Evolutionary conservation across 2,888 invertebrate genomes (phyloP).

Genomic region (Drosophila incognita): DNA sequence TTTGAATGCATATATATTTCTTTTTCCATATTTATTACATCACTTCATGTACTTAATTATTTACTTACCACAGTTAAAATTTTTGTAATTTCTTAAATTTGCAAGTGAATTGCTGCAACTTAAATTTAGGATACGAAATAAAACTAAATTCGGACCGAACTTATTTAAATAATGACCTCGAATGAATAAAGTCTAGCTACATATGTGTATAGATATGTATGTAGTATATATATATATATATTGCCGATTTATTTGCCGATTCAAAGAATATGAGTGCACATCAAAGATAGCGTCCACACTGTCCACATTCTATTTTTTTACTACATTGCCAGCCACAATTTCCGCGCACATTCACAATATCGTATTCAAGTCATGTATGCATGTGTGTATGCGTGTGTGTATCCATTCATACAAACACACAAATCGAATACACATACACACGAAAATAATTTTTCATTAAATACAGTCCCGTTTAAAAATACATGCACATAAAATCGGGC

Average conservation of each 20-base stretch:
- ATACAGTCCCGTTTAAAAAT: constrained; percentile 32
- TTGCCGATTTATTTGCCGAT: constrained; percentile 21
- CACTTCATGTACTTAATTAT: background rate
- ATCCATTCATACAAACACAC: background rate
- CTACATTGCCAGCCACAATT: constrained; percentile 29
- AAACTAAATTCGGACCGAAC: constrained; percentile 44
- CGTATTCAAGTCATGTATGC: constrained; percentile 18
- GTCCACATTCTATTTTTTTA: constrained; percentile 60
- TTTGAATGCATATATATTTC: background rate
- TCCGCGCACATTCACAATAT: constrained; percentile 31
- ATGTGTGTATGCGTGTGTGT: background rate
- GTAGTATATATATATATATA: constrained; percentile 11
- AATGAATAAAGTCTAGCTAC: constrained; percentile 38
- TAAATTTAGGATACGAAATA: constrained; percentile 51
- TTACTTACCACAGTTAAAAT: constrained; percentile 29
- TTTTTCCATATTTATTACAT: background rate
- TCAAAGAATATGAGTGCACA: constrained; percentile 67
- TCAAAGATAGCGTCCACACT: constrained; percentile 68
- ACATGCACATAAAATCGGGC: constrained; percentile 1
- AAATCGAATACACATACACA: background rate
- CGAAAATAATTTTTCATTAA: constrained; percentile 11
- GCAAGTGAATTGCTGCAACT: constrained; percentile 17
- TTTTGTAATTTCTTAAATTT: background rate
- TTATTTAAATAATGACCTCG: constrained; percentile 58
- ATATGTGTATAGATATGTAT: constrained; percentile 22